A percentile compares a stretch with the other conserved stretches of the same genome.
phyloP scores from a whole-genome alignment of 2,797 vertebrate genomes.

The Parambassis ranga region DNA sequence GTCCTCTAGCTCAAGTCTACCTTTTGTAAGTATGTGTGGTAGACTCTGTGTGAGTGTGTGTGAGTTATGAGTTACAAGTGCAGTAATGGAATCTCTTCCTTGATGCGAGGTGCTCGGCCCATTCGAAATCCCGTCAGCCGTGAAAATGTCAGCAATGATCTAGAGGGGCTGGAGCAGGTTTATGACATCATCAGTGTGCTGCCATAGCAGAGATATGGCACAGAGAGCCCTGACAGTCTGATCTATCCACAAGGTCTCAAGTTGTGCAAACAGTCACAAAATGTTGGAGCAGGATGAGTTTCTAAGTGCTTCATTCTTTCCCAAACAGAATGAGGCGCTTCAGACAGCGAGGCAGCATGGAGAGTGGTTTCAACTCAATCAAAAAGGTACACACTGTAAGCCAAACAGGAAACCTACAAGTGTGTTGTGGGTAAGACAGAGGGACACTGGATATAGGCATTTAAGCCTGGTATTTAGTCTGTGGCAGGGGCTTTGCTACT shows the following conservation, averaged over 20 bases:
- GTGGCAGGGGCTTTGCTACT: slow-evolving; percentile 54
- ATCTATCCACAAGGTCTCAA: slow-evolving; percentile 57
- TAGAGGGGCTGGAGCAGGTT: slow-evolving; percentile 69
- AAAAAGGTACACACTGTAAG: slow-evolving; percentile 56
- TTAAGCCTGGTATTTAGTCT: slow-evolving; percentile 66
- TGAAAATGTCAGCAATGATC: slow-evolving; percentile 78
- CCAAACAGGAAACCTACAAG: slow-evolving; percentile 64
- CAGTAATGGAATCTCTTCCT: slow-evolving; percentile 68
- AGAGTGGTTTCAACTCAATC: slow-evolving; percentile 47
- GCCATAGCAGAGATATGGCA: slow-evolving; percentile 69
- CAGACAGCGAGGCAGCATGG: slow-evolving; percentile 5
- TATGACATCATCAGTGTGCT: slow-evolving; percentile 82
- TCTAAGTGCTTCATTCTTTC: slow-evolving; percentile 37
- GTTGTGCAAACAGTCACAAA: slow-evolving; percentile 59
- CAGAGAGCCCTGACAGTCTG: slow-evolving; percentile 15
- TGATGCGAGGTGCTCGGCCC: slow-evolving; percentile 56
- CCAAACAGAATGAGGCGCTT: slow-evolving; percentile 41
- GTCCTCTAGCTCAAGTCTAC: slow-evolving; percentile 41
- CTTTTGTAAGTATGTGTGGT: slow-evolving; percentile 13
- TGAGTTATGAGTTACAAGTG: slow-evolving; percentile 63
- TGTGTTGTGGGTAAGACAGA: slow-evolving; percentile 51
- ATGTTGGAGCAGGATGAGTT: slow-evolving; percentile 4
- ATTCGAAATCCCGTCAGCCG: slow-evolving; percentile 68
- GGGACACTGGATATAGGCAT: slow-evolving; percentile 56
- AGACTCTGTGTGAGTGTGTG: slow-evolving; percentile 1